Evolutionary conservation across 2,888 invertebrate species (phyloP).

Genomic region (Alcis repandata): DNA sequence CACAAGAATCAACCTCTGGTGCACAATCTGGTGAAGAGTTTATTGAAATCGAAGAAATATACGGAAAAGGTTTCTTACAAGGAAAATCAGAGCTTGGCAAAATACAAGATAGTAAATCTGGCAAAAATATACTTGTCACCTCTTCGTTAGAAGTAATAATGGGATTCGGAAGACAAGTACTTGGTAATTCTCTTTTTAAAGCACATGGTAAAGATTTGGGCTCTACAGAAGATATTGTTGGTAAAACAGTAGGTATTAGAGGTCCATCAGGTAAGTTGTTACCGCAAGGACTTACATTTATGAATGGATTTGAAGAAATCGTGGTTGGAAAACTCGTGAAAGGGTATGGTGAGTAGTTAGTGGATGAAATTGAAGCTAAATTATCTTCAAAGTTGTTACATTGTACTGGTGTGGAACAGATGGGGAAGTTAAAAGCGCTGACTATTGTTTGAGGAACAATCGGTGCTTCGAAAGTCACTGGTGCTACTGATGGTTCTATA

Average conservation of each 20-base stretch:
- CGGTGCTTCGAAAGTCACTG: constrained; percentile 11
- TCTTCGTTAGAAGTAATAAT: background rate
- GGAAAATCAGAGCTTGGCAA: background rate
- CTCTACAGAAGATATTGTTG: background rate
- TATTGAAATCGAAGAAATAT: constrained; percentile 1
- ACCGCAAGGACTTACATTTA: background rate
- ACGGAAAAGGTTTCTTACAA: constrained; percentile 4
- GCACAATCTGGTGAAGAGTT: constrained; percentile 8
- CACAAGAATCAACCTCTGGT: background rate
- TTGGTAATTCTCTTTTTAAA: background rate
- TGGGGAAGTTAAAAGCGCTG: constrained; percentile 6
- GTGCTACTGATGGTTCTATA: background rate
- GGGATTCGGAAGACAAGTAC: background rate
- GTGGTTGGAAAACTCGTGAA: background rate
- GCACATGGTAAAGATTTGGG: background rate
- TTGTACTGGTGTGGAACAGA: background rate
- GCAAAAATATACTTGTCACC: background rate
- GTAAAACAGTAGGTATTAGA: background rate
- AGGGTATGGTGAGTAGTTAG: background rate
- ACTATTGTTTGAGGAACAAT: constrained; percentile 9
- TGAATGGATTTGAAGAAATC: background rate
- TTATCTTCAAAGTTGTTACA: constrained; percentile 8
- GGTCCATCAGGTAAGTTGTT: background rate
- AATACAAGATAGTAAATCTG: constrained; percentile 1
- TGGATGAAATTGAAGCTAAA: background rate